Conservation (phyloP, 2,888 invertebrate genomes). For the Deroplatys truncata region DNA sequence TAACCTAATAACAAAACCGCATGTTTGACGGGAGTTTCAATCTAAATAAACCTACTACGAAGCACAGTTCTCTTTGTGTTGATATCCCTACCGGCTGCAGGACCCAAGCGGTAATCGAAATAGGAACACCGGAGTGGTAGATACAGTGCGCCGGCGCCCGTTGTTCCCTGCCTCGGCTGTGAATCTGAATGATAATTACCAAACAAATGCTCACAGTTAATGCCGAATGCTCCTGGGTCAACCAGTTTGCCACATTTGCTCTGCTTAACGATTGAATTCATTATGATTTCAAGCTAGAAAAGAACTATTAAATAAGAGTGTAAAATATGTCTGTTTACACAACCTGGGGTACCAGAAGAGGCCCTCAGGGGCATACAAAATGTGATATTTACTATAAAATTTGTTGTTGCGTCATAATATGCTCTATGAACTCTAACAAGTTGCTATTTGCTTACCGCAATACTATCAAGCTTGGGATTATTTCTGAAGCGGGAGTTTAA, state of each 20-base stretch:
- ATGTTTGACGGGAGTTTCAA: too few relatives aligned
- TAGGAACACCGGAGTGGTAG: neutral
- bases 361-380: neutral
- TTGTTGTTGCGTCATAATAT: neutral
- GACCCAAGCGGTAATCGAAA: neutral
- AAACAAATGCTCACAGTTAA: neutral
- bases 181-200: neutral
- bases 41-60: too few relatives aligned
- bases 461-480: too few relatives aligned
- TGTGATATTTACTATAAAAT: neutral
- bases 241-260: neutral
- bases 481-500: too few relatives aligned
- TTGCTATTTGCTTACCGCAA: neutral
- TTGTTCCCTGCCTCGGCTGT: neutral
- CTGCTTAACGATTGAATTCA: neutral
- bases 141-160: neutral
- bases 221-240: neutral
- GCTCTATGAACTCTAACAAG: neutral
- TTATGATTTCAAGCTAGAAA: neutral
- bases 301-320: neutral
- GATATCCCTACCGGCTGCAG: neutral
- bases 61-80: neutral
- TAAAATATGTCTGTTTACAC: neutral
- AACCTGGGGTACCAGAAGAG: neutral
- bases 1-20: too few relatives aligned